Base-by-base conservation (phyloP, 2,797 vertebrate species). In the Enteromius thamalakanensis region DNA sequence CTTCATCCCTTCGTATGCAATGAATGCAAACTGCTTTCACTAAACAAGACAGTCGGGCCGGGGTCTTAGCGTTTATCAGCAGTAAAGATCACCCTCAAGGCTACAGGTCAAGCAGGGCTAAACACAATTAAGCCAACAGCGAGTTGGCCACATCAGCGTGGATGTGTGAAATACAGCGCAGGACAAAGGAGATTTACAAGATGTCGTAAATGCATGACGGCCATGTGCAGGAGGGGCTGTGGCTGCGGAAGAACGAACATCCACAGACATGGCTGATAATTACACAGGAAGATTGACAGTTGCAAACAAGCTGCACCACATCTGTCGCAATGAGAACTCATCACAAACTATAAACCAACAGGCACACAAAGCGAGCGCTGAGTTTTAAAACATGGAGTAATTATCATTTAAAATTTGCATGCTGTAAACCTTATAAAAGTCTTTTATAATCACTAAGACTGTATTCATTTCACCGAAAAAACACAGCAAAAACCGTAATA, bases 81-180 rank as follows among this genome's bases (percentile, higher is more conserved):
- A n/a, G 62, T 68, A 76, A 49, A 76, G 64, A 69, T 83, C 17
- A 1, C 72, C 49, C 64, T 37, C 8, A 23, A 67, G 58, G 71
- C 15, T 42, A 12, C 40, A 8, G 76, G 34, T 79, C 75, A 83
- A 58, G 78, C 77, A 74, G 79, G 55, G 53, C 80, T 84, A 67
- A 83, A 77, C 76, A 77, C 82, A 79, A 86, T 68, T 86, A 79
- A 64, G 60, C 34, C 79, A 76, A 64, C 32, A 53, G 49, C 70
- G 81, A 62, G 53, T 64, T 55, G 47, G 65, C 71, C 55, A 82
- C 47, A 62, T 77, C 81, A 53, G 49, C 55, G 23, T 37, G 58
- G 65, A 78, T 47, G 29, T 6, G 34, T 37, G 47, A 74, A 83
- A 83, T 79, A 60, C 53, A 60, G 29, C 64, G 40, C 55, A 17